Conservation (phyloP, 2,113 vertebrate genomes). For the Odocoileus virginianus region DNA sequence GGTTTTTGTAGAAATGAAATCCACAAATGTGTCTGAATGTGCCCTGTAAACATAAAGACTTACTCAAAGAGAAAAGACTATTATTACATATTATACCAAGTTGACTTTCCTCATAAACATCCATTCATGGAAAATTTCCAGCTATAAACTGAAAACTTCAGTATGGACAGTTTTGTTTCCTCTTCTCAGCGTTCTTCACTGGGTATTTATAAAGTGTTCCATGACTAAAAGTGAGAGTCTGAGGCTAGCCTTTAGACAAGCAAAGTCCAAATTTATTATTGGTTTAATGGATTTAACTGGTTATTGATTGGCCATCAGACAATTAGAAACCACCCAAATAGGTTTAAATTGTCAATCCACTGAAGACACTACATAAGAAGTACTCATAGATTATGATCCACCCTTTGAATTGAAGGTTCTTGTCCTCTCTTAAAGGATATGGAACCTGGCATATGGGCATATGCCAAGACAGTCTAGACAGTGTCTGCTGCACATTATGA, state of each 20-base stretch:
- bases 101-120: background rate
- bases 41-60: background rate
- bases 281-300: background rate
- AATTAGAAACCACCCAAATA: background rate
- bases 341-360: background rate
- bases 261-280: background rate
- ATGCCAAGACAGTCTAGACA: background rate
- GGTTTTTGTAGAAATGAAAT: background rate
- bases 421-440: conserved; percentile 1
- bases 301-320: background rate
- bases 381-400: background rate
- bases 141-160: background rate
- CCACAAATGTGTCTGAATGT: background rate
- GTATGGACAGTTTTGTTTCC: background rate
- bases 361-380: background rate
- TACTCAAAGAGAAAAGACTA: background rate
- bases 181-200: background rate
- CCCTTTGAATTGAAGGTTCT: background rate
- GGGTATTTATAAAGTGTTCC: background rate
- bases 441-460: background rate
- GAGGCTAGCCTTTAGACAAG: background rate
- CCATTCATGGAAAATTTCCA: background rate
- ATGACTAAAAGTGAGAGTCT: background rate
- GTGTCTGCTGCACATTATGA: background rate
- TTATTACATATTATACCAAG: background rate